Percentiles rank a stretch among this genome's conserved stretches.
phyloP scores from a whole-genome alignment of 2,797 vertebrate species.

The Acipenser ruthenus region DNA sequence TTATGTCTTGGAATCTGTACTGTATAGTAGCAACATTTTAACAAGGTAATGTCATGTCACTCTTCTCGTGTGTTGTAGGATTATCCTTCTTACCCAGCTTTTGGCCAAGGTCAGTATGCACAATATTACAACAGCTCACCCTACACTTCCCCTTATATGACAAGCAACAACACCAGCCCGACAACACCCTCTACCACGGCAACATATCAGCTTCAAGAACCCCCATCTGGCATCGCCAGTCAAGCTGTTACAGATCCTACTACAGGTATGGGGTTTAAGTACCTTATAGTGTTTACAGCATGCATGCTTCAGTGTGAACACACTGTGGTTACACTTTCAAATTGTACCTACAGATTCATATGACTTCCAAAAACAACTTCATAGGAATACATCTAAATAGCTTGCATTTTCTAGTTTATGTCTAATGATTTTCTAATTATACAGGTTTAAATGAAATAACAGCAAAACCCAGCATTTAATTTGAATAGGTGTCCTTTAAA shows the following conservation, averaged over 20 bases:
- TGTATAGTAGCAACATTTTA: conserved; percentile 62
- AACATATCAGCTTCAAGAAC: conserved; percentile 95
- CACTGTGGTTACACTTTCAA: too few relatives aligned
- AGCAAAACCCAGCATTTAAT: too few relatives aligned
- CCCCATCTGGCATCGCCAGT: conserved; percentile 81
- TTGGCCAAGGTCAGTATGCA: conserved; percentile 89
- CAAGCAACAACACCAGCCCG: conserved; percentile 91
- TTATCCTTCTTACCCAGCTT: conserved; percentile 83
- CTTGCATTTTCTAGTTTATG: too few relatives aligned
- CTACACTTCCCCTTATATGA: conserved; percentile 94
- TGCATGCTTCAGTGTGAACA: too few relatives aligned
- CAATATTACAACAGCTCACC: conserved; percentile 98
- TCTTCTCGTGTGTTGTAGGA: conserved; percentile 64
- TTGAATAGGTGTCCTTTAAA: too few relatives aligned
- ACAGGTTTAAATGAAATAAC: too few relatives aligned
- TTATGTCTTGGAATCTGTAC: conserved; percentile 67
- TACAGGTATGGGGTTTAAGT: conserved; percentile 66
- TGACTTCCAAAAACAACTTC: too few relatives aligned
- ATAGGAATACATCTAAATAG: too few relatives aligned
- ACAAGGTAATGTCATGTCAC: conserved; percentile 55
- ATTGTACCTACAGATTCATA: too few relatives aligned
- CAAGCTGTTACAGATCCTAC: conserved; percentile 86
- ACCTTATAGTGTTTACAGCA: too few relatives aligned
- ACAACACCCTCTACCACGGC: conserved; percentile 90
- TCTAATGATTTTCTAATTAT: too few relatives aligned